Conservation (phyloP, 53 echinoderm and acorn worm genomes). For the Zoroaster sp. region DNA sequence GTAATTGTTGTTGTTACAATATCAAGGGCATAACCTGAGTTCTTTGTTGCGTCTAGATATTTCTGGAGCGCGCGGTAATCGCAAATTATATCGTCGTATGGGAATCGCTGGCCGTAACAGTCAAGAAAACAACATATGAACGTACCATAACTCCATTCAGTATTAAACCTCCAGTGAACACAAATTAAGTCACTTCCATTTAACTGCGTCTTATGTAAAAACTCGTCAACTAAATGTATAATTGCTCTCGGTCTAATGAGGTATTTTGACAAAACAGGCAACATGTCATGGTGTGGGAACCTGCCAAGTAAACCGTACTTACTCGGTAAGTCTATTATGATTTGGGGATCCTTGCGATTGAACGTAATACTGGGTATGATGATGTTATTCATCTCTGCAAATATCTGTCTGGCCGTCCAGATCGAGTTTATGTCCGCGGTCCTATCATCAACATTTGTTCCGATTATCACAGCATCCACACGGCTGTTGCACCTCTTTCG, state of each 20-base stretch:
- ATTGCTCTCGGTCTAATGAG: slow-evolving; percentile 25
- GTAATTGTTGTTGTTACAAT: no score
- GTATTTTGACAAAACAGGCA: not conserved
- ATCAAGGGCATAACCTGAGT: no score
- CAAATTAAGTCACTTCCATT: slow-evolving; percentile 8
- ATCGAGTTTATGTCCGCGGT: not conserved
- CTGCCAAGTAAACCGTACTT: slow-evolving; percentile 70
- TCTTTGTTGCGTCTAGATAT: no score
- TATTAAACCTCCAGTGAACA: slow-evolving; percentile 74
- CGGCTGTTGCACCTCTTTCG: slow-evolving; percentile 26
- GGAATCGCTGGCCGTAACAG: no score
- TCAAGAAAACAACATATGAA: no score
- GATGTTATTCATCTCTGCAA: slow-evolving; percentile 6
- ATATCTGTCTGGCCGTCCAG: not conserved
- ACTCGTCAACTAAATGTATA: not conserved
- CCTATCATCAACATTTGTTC: slow-evolving; percentile 22
- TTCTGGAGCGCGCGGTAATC: no score
- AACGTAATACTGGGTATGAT: slow-evolving; percentile 22
- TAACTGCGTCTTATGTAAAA: not conserved
- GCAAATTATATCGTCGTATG: no score
- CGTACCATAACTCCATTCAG: slow-evolving; percentile 65
- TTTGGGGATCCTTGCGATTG: not conserved
- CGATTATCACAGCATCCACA: slow-evolving; percentile 44
- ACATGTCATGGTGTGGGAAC: not conserved
- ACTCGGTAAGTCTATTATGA: slow-evolving; percentile 28